Conservation (phyloP, 2,888 invertebrate species). For the Neoitamus cyanurus region DNA sequence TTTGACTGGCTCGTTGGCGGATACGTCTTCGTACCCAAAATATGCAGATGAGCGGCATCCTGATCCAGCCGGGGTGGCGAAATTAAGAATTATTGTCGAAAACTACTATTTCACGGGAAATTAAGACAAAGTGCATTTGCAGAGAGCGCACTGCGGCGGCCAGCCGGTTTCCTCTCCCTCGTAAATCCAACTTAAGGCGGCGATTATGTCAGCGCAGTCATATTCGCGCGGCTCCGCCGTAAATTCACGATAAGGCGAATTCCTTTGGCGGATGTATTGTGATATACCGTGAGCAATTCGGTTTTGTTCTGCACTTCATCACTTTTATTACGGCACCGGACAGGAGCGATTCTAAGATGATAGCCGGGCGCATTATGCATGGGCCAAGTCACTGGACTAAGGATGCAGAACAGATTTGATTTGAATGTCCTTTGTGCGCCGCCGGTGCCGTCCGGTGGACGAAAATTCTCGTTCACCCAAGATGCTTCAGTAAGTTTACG, state of each 20-base stretch:
- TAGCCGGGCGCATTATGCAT: background rate
- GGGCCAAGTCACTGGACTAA: background rate
- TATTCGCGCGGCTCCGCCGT: background rate
- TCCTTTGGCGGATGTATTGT: background rate
- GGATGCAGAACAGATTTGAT: background rate
- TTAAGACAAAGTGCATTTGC: constrained; percentile 41
- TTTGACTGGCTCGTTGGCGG: background rate
- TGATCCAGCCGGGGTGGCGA: background rate
- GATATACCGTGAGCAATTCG: background rate
- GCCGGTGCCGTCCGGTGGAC: background rate
- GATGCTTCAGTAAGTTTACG: background rate
- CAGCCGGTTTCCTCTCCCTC: constrained; percentile 6
- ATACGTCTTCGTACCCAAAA: background rate
- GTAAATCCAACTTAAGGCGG: constrained; percentile 36
- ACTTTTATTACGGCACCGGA: background rate
- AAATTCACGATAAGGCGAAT: constrained; percentile 14
- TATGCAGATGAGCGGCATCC: constrained; percentile 26
- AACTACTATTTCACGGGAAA: constrained; percentile 35
- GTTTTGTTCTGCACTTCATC: background rate
- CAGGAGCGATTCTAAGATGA: background rate
- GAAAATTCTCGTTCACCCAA: no score
- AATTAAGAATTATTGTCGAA: constrained; percentile 43
- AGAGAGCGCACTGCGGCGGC: constrained; percentile 26
- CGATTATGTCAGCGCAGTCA: constrained; percentile 31
- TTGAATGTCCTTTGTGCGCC: background rate